These are phyloP conservation scores for Lacerta bilineata DNA, from an alignment of 2,797 vertebrate genomes.

Conservation along the genomic window DNA sequence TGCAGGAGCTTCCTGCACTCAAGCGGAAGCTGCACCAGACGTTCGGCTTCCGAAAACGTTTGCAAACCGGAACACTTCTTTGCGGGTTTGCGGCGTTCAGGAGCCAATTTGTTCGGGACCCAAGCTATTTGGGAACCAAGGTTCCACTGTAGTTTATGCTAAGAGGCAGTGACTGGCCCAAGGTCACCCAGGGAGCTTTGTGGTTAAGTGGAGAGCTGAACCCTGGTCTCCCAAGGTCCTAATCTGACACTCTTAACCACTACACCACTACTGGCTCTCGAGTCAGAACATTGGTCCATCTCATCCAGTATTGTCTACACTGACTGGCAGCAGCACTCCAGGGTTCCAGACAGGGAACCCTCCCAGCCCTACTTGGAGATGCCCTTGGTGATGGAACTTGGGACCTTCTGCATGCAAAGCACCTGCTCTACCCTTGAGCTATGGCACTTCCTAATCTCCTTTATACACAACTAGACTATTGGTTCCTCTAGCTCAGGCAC, in stretches of 20 bases:
- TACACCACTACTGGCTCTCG: background rate
- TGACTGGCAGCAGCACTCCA: background rate
- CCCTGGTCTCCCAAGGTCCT: background rate
- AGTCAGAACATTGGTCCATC: background rate
- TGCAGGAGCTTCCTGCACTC: too few relatives aligned
- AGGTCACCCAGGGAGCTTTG: background rate
- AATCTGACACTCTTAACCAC: too few relatives aligned
- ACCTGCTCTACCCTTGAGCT: background rate
- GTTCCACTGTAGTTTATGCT: background rate
- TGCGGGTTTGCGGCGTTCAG: too few relatives aligned
- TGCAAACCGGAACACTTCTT: too few relatives aligned
- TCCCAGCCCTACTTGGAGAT: background rate
- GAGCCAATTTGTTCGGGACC: too few relatives aligned
- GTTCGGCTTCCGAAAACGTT: too few relatives aligned
- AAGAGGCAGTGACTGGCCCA: background rate
- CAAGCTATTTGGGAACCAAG: too few relatives aligned
- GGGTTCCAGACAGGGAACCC: background rate
- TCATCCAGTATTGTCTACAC: background rate
- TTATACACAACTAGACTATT: too few relatives aligned
- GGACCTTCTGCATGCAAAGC: background rate
- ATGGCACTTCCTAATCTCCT: background rate
- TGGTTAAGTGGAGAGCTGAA: background rate
- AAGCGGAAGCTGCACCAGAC: too few relatives aligned
- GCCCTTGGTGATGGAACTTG: background rate
- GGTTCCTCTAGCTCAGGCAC: too few relatives aligned